Evolutionary conservation across 1,140 invertebrate species (phyloP).

Genomic region (Zaprionus inermis): DNA sequence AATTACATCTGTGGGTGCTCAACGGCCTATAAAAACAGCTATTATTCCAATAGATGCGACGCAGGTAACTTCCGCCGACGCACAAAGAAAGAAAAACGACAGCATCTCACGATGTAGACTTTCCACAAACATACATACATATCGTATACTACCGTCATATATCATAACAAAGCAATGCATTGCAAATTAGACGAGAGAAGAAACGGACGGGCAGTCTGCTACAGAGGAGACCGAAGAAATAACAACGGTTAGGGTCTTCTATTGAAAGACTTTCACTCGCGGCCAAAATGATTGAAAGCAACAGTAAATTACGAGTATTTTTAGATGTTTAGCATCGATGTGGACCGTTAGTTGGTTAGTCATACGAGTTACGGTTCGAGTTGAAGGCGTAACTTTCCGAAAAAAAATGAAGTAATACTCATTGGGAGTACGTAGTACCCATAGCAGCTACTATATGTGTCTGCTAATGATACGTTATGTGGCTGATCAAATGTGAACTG

Average conservation of each 20-base stretch:
- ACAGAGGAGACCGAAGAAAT: slow-evolving; percentile 36
- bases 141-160: slow-evolving; percentile 4
- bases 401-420: slow-evolving; percentile 36
- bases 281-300: slow-evolving; percentile 70
- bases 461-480: neutral
- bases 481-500: slow-evolving; percentile 6
- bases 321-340: slow-evolving; percentile 53
- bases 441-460: neutral
- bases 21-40: slow-evolving; percentile 17
- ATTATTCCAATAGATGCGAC: slow-evolving; percentile 24
- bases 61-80: slow-evolving; percentile 14
- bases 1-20: slow-evolving; percentile 7
- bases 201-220: slow-evolving; percentile 48
- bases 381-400: slow-evolving; percentile 19
- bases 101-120: slow-evolving; percentile 14
- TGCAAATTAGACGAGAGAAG: slow-evolving; percentile 55
- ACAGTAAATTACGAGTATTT: slow-evolving; percentile 62
- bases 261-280: slow-evolving; percentile 64
- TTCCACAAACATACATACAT: slow-evolving; percentile 22
- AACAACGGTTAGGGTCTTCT: slow-evolving; percentile 40
- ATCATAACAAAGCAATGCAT: slow-evolving; percentile 24
- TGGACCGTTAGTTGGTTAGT: slow-evolving; percentile 52
- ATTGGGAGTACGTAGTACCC: neutral
- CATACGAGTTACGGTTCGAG: slow-evolving; percentile 2
- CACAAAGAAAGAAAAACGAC: slow-evolving; percentile 15